Evolutionary conservation across 2,113 vertebrate genomes (phyloP), one percentile per base, ranked within the genome.

Genomic region (Pteruthius melanotis): DNA sequence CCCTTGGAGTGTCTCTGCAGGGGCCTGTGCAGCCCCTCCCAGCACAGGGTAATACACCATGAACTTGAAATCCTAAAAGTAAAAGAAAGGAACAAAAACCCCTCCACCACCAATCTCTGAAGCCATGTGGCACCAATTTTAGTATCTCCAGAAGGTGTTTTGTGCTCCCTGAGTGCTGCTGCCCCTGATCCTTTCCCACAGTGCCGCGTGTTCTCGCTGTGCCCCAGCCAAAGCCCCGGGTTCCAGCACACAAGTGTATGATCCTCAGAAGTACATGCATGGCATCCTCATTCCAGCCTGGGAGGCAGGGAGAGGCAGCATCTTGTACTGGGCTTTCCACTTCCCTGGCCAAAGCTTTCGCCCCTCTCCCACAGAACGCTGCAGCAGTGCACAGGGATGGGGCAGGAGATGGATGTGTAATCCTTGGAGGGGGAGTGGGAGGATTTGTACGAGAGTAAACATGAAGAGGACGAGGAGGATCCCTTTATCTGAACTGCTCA

Each of bases 201-300:
- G 30, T 27, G 30, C 42, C 1, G 1, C 42, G 13, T 0, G 0
- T 59, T 52, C 15, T 42, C 3, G 0, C 44, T 7, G 24, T 39
- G 47, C 23, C 22, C 24, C 54, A 61, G n/a, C 42, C 50, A 61
- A 49, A 68, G 7, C 21, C 26, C 17, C 53, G 35, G 26, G 14
- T 64, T 8, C 14, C 50, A 42, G 33, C 31, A 56, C 57, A 49
- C 6, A 27, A 11, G 11, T 20, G 7, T 7, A 3, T 23, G 8
- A 8, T 81, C 47, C 54, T 78, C 4, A 0, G 40, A n/a, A 28
- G 28, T 13, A 24, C 5, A 2, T 7, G 1, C 13, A 4, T 4
- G 42, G 2, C 39, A 24, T 31, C 27, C 23, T 79, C 1, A 0
- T 30, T 44, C 18, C 57, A 71, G 44, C 18, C 33, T 45, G 56